Conservation (phyloP, 2,888 invertebrate species). For the Agrotis segetum region DNA sequence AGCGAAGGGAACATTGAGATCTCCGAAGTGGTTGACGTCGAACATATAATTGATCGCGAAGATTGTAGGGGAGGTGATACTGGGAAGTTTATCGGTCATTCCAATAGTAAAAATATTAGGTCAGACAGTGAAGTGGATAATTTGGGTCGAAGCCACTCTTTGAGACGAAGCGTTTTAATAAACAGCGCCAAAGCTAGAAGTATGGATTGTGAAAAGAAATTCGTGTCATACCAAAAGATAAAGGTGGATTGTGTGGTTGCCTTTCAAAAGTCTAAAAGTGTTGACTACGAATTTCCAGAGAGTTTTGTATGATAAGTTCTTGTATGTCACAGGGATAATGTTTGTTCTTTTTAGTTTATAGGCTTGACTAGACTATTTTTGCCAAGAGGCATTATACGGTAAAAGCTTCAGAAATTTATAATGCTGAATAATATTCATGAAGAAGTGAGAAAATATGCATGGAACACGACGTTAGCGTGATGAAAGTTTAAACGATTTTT, state of each 20-base stretch:
- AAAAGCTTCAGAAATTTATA: not conserved
- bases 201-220: slow-evolving; percentile 82
- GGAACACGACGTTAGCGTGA: not conserved
- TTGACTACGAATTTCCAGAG: slow-evolving; percentile 85
- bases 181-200: slow-evolving; percentile 87
- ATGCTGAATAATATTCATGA: not conserved
- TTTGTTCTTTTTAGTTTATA: slow-evolving; percentile 42
- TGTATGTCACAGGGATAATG: slow-evolving; percentile 34
- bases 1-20: slow-evolving; percentile 84
- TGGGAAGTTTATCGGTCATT: slow-evolving; percentile 80
- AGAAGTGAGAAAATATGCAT: not conserved
- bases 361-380: slow-evolving; percentile 21
- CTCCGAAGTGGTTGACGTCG: slow-evolving; percentile 66
- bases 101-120: slow-evolving; percentile 80
- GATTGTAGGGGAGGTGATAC: slow-evolving; percentile 65
- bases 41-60: slow-evolving; percentile 68
- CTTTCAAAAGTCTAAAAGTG: slow-evolving; percentile 83
- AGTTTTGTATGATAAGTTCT: slow-evolving; percentile 82
- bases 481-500: not conserved
- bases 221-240: slow-evolving; percentile 81
- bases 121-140: slow-evolving; percentile 77
- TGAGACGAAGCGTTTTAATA: slow-evolving; percentile 88
- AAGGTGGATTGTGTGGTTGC: slow-evolving; percentile 86
- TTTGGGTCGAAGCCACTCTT: slow-evolving; percentile 78
- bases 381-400: not conserved